These are phyloP conservation scores for Isurus oxyrinchus DNA, from an alignment of 2,113 vertebrate species.

Conservation along the genomic window DNA sequence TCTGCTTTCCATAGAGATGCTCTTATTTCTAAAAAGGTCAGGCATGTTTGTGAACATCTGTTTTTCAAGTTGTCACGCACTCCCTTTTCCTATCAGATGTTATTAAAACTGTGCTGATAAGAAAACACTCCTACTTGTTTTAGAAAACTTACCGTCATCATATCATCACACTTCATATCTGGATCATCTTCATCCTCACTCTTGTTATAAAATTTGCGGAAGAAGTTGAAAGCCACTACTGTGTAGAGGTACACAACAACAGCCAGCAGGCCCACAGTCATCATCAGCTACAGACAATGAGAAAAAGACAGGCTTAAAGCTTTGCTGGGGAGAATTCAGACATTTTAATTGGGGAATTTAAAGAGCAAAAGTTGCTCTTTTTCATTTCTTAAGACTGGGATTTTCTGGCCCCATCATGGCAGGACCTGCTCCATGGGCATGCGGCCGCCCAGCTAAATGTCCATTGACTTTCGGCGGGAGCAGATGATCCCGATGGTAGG, in stretches of 20 bases:
- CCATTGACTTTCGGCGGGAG: too few species aligned
- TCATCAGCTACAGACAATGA: conserved; percentile 64
- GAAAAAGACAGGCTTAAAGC: neutral
- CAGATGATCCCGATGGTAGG: too few species aligned
- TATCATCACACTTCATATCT: conserved; percentile 91
- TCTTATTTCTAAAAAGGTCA: neutral
- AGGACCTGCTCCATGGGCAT: too few species aligned
- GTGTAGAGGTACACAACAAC: conserved; percentile 90
- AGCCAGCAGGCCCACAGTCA: conserved; percentile 83
- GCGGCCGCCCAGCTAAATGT: too few species aligned
- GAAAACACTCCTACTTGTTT: neutral
- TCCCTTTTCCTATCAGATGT: neutral
- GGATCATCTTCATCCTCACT: conserved; percentile 89
- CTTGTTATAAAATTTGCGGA: conserved; percentile 93
- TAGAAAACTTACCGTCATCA: conserved; percentile 78
- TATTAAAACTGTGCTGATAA: neutral
- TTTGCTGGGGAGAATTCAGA: neutral
- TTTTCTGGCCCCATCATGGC: too few species aligned
- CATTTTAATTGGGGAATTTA: neutral
- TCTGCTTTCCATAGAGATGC: too few species aligned
- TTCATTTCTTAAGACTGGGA: neutral
- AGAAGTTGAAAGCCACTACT: conserved; percentile 90
- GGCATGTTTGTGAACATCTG: neutral
- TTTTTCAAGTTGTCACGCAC: too few species aligned
- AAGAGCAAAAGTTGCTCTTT: conserved; percentile 51